Evolutionary conservation across 1,140 invertebrate species (phyloP).

Genomic region (Trichogramma pretiosum): DNA sequence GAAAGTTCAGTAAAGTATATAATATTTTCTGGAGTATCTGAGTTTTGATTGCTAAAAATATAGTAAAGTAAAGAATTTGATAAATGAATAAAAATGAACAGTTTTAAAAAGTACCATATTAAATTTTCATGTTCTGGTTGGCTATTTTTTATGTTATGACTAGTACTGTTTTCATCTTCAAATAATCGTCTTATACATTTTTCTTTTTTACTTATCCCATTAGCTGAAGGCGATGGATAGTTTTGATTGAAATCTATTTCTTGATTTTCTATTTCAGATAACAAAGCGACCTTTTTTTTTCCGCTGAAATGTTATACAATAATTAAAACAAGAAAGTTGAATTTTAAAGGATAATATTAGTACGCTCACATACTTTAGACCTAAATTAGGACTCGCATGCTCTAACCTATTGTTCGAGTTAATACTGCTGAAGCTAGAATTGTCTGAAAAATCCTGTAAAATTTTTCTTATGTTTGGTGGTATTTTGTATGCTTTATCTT

Average conservation of each 20-base stretch:
- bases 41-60: constrained; percentile 7
- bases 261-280: not conserved
- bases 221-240: not conserved
- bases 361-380: no score
- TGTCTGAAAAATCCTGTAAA: no score
- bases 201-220: constrained; percentile 10
- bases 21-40: constrained; percentile 15
- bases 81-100: not conserved
- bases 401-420: no score
- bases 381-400: no score
- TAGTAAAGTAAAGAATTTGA: not conserved
- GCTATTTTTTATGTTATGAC: constrained; percentile 1
- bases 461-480: no score
- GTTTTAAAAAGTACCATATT: not conserved
- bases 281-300: no score
- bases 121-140: not conserved
- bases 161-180: constrained; percentile 11
- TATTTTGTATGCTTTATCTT: no score
- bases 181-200: constrained; percentile 16
- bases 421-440: no score
- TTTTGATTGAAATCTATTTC: not conserved
- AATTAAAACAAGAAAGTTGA: no score
- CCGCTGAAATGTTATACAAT: no score
- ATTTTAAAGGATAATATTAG: no score
- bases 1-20: constrained; percentile 12